Evolutionary conservation across 2,113 vertebrate genomes (phyloP).

Genomic region (Picathartes gymnocephalus): DNA sequence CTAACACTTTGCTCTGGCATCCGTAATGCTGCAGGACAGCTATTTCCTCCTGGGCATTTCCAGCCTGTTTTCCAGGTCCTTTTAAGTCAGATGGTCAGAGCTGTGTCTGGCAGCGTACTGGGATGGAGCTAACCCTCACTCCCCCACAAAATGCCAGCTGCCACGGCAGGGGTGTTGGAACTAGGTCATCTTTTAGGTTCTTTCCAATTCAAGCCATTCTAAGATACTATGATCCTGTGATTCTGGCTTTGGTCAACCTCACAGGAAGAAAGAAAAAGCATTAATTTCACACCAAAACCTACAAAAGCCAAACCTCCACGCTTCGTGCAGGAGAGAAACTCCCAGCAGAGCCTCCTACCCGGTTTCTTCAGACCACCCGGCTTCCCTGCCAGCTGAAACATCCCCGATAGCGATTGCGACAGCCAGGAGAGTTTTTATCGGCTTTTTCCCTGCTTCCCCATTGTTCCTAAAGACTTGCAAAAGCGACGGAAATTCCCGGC

Average conservation of each 20-base stretch:
- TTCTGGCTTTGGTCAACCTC: neutral
- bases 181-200: neutral
- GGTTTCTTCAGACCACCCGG: neutral
- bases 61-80: neutral
- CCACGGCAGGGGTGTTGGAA: neutral
- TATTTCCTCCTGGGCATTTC: neutral
- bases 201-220: neutral
- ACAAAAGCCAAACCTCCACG: neutral
- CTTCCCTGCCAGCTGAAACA: neutral
- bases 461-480: neutral
- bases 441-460: neutral
- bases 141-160: neutral
- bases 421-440: neutral
- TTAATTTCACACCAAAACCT: neutral
- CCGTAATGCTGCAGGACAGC: neutral
- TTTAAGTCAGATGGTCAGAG: neutral
- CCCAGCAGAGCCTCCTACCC: neutral
- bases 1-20: neutral
- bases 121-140: neutral
- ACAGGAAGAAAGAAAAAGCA: accelerated
- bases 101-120: neutral
- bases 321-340: neutral
- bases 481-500: neutral
- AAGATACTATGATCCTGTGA: neutral
- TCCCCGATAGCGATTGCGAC: accelerated